Conservation (phyloP, 2,113 vertebrate genomes). For the Pagrus major region DNA sequence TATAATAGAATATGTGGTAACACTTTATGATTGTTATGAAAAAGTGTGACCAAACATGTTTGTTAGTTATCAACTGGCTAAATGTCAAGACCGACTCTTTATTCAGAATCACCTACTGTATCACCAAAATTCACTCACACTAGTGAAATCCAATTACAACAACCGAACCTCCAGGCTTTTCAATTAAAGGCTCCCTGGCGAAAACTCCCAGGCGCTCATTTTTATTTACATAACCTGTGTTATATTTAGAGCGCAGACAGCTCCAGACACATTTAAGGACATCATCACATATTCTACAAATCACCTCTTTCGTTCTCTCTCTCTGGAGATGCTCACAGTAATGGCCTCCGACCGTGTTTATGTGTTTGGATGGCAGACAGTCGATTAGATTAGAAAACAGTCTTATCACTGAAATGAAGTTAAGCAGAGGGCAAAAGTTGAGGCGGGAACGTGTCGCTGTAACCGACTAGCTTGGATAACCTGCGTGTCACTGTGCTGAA, state of each 20-base stretch:
- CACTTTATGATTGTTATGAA: too few relatives aligned
- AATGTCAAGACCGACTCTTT: slow-evolving; percentile 9
- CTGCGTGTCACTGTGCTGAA: neutral
- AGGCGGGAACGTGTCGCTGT: slow-evolving; percentile 22
- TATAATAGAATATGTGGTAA: neutral
- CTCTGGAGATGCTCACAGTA: slow-evolving; percentile 55
- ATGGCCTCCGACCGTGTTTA: slow-evolving; percentile 38
- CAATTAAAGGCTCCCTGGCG: neutral
- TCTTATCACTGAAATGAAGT: slow-evolving; percentile 59
- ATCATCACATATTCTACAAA: slow-evolving; percentile 17
- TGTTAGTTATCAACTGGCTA: slow-evolving; percentile 2
- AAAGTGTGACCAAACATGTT: too few relatives aligned
- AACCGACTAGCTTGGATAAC: neutral
- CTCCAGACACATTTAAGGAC: slow-evolving; percentile 3
- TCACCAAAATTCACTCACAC: too few relatives aligned
- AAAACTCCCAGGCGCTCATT: slow-evolving; percentile 19
- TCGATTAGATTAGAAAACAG: slow-evolving; percentile 63
- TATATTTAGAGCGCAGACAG: slow-evolving; percentile 32
- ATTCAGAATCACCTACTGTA: neutral
- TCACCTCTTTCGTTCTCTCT: slow-evolving; percentile 12
- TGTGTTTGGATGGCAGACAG: slow-evolving; percentile 46
- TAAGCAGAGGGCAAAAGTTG: slow-evolving; percentile 65
- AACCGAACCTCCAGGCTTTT: neutral
- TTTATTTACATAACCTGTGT: slow-evolving; percentile 13
- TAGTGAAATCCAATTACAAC: too few relatives aligned